phyloP scores from a whole-genome alignment of 2,888 invertebrate species.

The Siphlonurus alternatus region DNA sequence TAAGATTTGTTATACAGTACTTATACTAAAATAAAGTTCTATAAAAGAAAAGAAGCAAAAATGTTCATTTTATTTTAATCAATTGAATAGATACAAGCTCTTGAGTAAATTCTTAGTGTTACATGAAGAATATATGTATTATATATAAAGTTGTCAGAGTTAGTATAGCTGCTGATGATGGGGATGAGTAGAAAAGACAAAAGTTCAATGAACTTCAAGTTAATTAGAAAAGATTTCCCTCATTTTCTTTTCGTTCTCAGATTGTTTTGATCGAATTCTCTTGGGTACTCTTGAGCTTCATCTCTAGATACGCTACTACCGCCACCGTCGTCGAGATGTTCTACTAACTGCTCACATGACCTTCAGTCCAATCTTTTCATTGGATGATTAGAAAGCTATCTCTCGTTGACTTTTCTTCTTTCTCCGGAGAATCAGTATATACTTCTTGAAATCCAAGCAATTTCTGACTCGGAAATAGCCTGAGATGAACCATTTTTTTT shows the following conservation, averaged over 20 bases:
- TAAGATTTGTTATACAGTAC: too few relatives aligned
- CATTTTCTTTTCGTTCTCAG: neutral
- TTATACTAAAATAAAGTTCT: too few relatives aligned
- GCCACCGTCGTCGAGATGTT: neutral
- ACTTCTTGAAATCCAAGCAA: neutral
- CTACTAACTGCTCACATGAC: neutral
- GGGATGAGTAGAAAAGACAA: neutral
- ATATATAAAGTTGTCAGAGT: neutral
- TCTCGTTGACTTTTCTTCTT: neutral
- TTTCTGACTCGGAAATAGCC: neutral
- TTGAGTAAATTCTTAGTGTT: too few relatives aligned
- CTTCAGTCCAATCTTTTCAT: neutral
- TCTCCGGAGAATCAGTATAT: too few relatives aligned
- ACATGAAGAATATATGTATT: too few relatives aligned
- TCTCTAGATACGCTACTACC: too few relatives aligned
- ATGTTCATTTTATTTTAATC: too few relatives aligned
- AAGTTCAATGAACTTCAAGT: neutral
- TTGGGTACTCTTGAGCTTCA: neutral
- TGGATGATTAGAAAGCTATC: neutral
- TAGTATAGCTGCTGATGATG: neutral
- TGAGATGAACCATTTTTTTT: neutral
- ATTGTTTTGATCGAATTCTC: neutral
- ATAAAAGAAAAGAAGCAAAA: too few relatives aligned
- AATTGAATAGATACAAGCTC: too few relatives aligned
- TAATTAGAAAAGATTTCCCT: neutral